Evolutionary conservation across 2,797 vertebrate species (phyloP).

Genomic region (Artibeus jamaicensis): DNA sequence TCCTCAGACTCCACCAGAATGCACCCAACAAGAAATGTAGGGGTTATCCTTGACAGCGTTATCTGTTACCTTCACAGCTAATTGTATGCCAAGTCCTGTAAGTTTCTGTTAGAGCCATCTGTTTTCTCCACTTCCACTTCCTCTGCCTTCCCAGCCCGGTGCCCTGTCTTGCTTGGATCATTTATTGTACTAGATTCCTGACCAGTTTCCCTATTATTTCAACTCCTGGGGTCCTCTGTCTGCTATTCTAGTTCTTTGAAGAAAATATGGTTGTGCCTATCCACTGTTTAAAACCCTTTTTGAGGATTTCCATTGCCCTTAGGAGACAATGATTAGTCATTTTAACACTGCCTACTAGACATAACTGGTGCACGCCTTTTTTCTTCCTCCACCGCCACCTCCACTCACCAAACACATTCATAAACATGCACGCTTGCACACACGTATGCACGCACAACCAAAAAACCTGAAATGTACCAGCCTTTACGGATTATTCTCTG

Average conservation of each 20-base stretch:
- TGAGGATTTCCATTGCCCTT: not conserved
- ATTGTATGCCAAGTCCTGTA: not conserved
- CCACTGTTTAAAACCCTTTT: not conserved
- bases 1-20: too few species aligned
- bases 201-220: not conserved
- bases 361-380: not conserved
- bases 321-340: not conserved
- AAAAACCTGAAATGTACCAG: not conserved
- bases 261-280: not conserved
- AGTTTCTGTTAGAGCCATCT: not conserved
- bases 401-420: not conserved
- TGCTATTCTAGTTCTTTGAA: not conserved
- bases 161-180: not conserved
- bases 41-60: not conserved
- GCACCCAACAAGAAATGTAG: not conserved
- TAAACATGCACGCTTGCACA: not conserved
- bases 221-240: not conserved
- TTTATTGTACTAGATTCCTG: not conserved
- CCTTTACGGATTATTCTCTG: not conserved
- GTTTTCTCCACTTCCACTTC: not conserved
- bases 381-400: not conserved
- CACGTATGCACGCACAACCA: too few species aligned
- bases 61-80: not conserved
- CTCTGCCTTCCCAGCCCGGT: not conserved
- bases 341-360: not conserved